Base-by-base conservation (phyloP, 2,113 vertebrate species). In the Lamprologus lemairii region DNA sequence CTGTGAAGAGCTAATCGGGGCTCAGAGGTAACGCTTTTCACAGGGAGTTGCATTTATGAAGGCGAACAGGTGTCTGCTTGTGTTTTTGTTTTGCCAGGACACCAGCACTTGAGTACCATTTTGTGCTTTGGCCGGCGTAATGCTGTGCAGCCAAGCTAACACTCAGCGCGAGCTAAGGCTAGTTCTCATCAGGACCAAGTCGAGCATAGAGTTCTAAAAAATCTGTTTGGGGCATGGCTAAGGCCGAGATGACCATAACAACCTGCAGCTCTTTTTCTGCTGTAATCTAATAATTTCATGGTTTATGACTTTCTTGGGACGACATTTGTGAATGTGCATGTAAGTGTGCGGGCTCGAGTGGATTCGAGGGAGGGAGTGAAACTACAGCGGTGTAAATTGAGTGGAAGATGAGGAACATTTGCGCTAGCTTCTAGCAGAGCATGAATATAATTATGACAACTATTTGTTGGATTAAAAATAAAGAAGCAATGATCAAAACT, bases 21-120 rank as follows among this genome's bases (percentile, higher is more conserved):
- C 84, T 84, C 45, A 75, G 60, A 86, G 45, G 55, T 81, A 65
- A 88, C 81, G 53, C 78, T 82, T 87, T 92, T 90, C 58, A 55
- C 81, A 83, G 79, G 4, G 60, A 89, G 86, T 10, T 65, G 81
- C 40, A 49, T 94, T 94, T 81, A 82, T 80, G 47, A 83, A 80
- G 47, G 57, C 26, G 31, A 93, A 84, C 93, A 91, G 90, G 86
- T 91, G 90, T 89, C 83, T 49, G 45, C 79, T 85, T 37, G 1
- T 83, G 91, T 88, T 13, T 65, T 65, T 11, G 88, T 86, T 88
- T 81, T 80, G 49, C 88, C 11, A 40, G 82, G 86, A 85, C 45
- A 21, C 68, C 17, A 54, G 81, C 71, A 87, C 86, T 54, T 14
- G 79, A 92, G 87, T 83, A 82, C 42, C 80, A 80, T 83, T 89